Evolutionary conservation across 2,113 vertebrate species (phyloP).

Genomic region (Saccopteryx leptura): DNA sequence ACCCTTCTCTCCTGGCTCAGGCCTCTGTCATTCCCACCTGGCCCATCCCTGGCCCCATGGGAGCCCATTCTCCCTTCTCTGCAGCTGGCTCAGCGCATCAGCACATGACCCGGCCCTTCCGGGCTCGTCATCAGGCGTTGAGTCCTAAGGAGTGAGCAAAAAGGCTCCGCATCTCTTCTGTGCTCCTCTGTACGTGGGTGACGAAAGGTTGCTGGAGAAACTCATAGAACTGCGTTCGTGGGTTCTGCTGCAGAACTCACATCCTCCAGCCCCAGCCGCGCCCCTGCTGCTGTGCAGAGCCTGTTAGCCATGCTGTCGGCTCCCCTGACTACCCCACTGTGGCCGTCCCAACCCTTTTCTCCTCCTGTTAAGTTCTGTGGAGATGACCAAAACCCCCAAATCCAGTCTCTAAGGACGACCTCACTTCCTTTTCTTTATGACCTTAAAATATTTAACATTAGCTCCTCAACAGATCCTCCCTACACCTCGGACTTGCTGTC

Average conservation of each 20-base stretch:
- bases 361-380: constrained; percentile 61
- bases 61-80: constrained; percentile 70
- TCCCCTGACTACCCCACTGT: constrained; percentile 61
- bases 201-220: constrained; percentile 47
- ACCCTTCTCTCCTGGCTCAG: not conserved
- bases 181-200: not conserved
- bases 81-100: constrained; percentile 21
- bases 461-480: constrained; percentile 27
- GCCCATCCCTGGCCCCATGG: constrained; percentile 5
- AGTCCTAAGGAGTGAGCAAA: constrained; percentile 31
- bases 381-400: constrained; percentile 55
- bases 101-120: not conserved
- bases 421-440: constrained; percentile 73
- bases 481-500: not conserved
- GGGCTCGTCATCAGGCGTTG: constrained; percentile 21
- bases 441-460: not conserved
- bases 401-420: constrained; percentile 64
- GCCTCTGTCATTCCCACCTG: constrained; percentile 52
- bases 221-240: constrained; percentile 41
- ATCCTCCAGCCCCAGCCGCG: constrained; percentile 59
- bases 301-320: not conserved
- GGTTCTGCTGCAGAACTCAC: constrained; percentile 48
- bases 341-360: constrained; percentile 26
- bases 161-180: not conserved
- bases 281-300: constrained; percentile 38